phyloP scores from a whole-genome alignment of 2,888 invertebrate species.

The Spicauda simplicius region DNA sequence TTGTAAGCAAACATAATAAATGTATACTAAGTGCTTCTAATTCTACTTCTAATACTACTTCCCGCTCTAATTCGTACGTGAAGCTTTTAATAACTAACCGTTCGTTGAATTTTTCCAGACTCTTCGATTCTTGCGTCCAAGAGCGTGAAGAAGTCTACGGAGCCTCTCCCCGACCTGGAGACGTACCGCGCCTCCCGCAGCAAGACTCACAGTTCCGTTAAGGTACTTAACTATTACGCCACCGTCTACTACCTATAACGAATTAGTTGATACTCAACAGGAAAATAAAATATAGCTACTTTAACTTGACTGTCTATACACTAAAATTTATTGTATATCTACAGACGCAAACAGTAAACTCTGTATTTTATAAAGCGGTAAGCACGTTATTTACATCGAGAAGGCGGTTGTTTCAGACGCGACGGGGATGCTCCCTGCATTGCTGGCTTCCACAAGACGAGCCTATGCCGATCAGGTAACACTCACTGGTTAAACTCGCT shows the following conservation, averaged over 20 bases:
- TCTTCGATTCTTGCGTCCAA: slow-evolving; percentile 73
- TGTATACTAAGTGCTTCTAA: no score
- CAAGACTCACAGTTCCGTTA: slow-evolving; percentile 67
- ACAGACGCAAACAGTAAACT: no score
- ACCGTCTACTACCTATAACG: background rate
- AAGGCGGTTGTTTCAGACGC: slow-evolving; percentile 83
- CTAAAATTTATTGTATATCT: no score
- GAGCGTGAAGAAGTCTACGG: slow-evolving; percentile 68
- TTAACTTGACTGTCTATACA: no score
- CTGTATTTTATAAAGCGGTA: slow-evolving; percentile 6
- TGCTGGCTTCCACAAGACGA: slow-evolving; percentile 67
- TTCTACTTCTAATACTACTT: no score
- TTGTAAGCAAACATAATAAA: no score
- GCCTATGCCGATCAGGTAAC: slow-evolving; percentile 64
- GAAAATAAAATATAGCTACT: no score
- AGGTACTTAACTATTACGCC: slow-evolving; percentile 54
- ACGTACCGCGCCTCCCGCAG: slow-evolving; percentile 66
- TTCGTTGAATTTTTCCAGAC: slow-evolving; percentile 51
- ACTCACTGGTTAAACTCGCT: no score
- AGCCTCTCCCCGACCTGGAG: slow-evolving; percentile 69
- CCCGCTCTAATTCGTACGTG: no score
- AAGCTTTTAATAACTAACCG: background rate
- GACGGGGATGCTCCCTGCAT: slow-evolving; percentile 80
- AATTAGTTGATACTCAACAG: no score
- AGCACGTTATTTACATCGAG: slow-evolving; percentile 61